These are phyloP conservation scores for Athalia circularis DNA, from an alignment of 2,888 invertebrate species.

Conservation along the genomic window DNA sequence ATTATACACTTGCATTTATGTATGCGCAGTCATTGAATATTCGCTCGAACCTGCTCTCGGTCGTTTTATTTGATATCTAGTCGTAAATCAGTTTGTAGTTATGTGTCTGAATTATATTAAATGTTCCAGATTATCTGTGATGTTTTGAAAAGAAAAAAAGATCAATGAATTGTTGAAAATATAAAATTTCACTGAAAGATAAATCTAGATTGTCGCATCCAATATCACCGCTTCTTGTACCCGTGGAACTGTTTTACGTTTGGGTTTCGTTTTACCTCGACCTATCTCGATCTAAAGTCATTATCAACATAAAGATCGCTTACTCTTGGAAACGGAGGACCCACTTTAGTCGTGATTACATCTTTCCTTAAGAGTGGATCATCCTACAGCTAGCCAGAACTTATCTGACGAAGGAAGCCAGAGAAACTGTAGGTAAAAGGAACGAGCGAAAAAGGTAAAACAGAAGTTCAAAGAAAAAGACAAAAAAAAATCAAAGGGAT, in stretches of 20 bases:
- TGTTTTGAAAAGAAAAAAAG: no score
- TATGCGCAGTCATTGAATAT: no score
- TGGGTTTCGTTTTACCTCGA: slow-evolving; percentile 15
- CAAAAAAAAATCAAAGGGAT: neutral
- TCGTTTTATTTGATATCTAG: no score
- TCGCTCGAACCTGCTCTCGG: no score
- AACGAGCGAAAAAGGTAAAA: slow-evolving; percentile 17
- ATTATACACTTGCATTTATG: no score
- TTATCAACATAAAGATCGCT: slow-evolving; percentile 39
- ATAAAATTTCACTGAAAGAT: neutral
- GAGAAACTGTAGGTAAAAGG: neutral
- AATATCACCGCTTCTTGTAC: neutral
- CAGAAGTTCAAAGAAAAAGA: neutral
- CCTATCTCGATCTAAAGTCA: slow-evolving; percentile 21
- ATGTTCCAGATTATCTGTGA: no score
- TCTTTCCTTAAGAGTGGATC: slow-evolving; percentile 36
- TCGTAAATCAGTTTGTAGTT: no score
- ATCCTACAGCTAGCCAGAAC: slow-evolving; percentile 37
- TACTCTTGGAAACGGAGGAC: slow-evolving; percentile 35
- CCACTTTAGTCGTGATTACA: slow-evolving; percentile 31
- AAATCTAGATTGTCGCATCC: neutral
- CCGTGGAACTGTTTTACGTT: neutral
- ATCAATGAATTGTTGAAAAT: no score
- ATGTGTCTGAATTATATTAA: no score
- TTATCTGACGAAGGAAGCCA: slow-evolving; percentile 31